Base-by-base conservation (phyloP, 1,140 invertebrate species). In the Phortica variegata region DNA sequence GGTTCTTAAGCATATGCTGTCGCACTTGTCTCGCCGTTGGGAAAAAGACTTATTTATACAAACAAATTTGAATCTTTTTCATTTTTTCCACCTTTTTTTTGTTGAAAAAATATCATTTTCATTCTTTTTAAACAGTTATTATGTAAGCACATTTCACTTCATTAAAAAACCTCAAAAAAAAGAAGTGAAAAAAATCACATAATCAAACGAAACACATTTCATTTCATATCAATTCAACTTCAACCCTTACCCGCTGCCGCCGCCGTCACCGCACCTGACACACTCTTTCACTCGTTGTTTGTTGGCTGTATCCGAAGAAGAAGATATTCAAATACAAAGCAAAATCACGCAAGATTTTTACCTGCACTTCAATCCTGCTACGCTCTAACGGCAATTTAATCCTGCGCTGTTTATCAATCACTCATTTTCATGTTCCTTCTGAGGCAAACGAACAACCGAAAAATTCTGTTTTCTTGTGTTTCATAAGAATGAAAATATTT, bases 401-500 rank as follows among this genome's bases (percentile, higher is more conserved):
- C 33, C 33, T 34, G 33, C 33, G 33, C 33, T 34, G 33, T 34
- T 65, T 65, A 47, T 68, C 63, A 60, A 60, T 60, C 57, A 60
- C 50, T 57, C 54, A 49, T 43, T 43, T 51, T 40, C 44, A 33
- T 43, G 20, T 31, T 31, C 4, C 17, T 43, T 29, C 23, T 23
- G 17, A 17, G 10, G 13, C 40, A 43, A 43, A 31, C 32, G 29
- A 29, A 21, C 40, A 43, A 29, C 40, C 32, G 23, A 43, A 31
- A 21, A 43, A 18, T 18, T 31, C 20, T 21, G 32, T 31, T 17
- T 43, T 68, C 63, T 68, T 57, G 43, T 68, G 34, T 58, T 68
- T 68, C 63, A 47, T 46, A 50, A 65, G 63, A 68, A 68, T 63
- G 63, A 68, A 68, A 68, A 68, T 61, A 65, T 54, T 52, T 46